Percentiles rank a stretch among this genome's conserved stretches.
Evolutionary conservation across 2,113 vertebrate species (phyloP).

Genomic region (Rhynchomys soricoides): DNA sequence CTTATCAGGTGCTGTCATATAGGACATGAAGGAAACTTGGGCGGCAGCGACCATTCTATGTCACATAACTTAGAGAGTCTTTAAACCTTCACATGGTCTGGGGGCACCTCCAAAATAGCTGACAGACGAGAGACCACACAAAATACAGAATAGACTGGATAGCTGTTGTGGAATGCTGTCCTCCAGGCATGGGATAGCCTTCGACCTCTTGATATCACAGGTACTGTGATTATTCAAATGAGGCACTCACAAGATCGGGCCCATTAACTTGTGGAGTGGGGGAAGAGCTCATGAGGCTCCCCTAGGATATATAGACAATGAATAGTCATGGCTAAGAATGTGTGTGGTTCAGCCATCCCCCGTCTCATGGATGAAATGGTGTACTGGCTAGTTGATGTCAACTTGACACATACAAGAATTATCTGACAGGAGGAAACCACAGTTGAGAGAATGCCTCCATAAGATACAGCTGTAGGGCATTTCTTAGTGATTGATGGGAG

Average conservation of each 20-base stretch:
- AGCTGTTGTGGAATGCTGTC: neutral
- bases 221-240: no score
- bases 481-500: neutral
- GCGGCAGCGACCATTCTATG: neutral
- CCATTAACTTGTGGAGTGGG: neutral
- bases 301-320: neutral
- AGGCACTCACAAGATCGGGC: neutral
- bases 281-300: neutral
- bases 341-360: neutral
- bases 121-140: no score
- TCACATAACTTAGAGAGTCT: neutral
- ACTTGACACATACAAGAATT: neutral
- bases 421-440: neutral
- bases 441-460: neutral
- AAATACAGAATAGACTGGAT: neutral
- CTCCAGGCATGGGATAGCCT: neutral
- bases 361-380: neutral
- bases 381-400: no score
- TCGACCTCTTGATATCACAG: neutral
- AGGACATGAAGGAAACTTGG: neutral
- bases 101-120: no score
- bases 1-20: neutral
- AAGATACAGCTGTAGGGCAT: neutral
- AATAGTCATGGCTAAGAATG: neutral
- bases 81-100: neutral